A percentile compares a stretch with the other conserved stretches of the same genome.
Conservation (phyloP, 1,140 invertebrate genomes). For the Phthorimaea operculella region DNA sequence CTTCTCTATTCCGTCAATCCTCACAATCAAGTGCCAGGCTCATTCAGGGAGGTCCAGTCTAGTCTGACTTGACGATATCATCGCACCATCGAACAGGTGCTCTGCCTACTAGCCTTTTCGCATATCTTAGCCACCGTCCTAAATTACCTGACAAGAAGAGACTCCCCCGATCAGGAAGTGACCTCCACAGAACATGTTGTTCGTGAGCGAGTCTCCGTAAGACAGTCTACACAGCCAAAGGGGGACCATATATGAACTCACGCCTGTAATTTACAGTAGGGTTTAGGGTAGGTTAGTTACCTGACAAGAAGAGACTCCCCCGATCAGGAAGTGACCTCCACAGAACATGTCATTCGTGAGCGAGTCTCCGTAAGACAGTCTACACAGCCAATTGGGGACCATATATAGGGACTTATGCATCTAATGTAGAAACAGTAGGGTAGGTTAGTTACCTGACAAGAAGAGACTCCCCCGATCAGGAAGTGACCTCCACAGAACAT, state of each 20-base stretch:
- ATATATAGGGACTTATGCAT: too few species aligned
- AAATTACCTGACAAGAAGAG: conserved; percentile 61
- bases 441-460: conserved; percentile 46
- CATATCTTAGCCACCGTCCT: too few species aligned
- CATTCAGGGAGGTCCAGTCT: too few species aligned
- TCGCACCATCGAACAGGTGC: too few species aligned
- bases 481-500: conserved; percentile 66
- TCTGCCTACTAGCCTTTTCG: too few species aligned
- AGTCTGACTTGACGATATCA: too few species aligned
- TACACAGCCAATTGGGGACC: conserved; percentile 56
- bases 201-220: conserved; percentile 42
- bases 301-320: conserved; percentile 61
- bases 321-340: conserved; percentile 59
- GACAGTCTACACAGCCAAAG: conserved; percentile 55
- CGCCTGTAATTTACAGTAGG: too few species aligned
- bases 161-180: conserved; percentile 61
- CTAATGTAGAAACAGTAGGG: too few species aligned
- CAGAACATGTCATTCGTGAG: conserved; percentile 62
- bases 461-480: conserved; percentile 57
- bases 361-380: conserved; percentile 34
- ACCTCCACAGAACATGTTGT: conserved; percentile 62
- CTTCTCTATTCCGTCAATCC: neutral
- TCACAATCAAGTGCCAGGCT: too few species aligned
- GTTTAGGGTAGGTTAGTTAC: too few species aligned
- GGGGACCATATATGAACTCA: conserved; percentile 54